phyloP scores from a whole-genome alignment of 1,140 invertebrate species.

The Heliothis subflexa region DNA sequence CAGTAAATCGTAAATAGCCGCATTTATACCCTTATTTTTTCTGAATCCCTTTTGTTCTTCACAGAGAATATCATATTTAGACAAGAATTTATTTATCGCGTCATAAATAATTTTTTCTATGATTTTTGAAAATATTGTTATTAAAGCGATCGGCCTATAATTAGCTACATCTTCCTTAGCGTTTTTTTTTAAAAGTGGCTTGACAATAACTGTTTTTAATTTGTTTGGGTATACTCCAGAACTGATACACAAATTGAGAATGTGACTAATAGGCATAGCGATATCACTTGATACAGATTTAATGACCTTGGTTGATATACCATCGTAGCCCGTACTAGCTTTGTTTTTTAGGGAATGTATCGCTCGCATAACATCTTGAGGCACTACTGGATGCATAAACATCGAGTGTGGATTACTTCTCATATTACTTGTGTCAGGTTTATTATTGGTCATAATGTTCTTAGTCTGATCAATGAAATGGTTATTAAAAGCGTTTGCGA shows the following conservation, averaged over 20 bases:
- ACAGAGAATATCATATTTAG: neutral
- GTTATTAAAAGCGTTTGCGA: conserved; percentile 3
- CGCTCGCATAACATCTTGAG: neutral
- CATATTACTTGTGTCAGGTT: neutral
- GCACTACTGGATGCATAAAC: conserved; percentile 1
- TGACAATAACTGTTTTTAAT: neutral
- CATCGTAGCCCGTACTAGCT: neutral
- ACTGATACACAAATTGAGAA: neutral
- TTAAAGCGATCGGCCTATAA: neutral
- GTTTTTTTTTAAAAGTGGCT: neutral
- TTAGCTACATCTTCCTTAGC: neutral
- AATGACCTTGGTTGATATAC: neutral
- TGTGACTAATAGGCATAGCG: neutral
- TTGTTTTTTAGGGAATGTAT: neutral
- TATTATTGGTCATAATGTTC: too few species aligned
- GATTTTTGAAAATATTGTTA: neutral
- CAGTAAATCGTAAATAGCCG: neutral
- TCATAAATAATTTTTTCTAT: conserved; percentile 1
- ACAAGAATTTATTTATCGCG: neutral
- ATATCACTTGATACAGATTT: neutral
- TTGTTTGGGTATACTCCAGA: neutral
- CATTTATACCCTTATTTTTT: conserved; percentile 5
- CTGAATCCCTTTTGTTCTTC: neutral
- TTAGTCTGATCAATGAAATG: conserved; percentile 4
- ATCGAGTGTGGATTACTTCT: neutral